A percentile compares a stretch with the other conserved stretches of the same genome.
Conservation (phyloP, 2,113 vertebrate species). For the Misgurnus mizolepis region DNA sequence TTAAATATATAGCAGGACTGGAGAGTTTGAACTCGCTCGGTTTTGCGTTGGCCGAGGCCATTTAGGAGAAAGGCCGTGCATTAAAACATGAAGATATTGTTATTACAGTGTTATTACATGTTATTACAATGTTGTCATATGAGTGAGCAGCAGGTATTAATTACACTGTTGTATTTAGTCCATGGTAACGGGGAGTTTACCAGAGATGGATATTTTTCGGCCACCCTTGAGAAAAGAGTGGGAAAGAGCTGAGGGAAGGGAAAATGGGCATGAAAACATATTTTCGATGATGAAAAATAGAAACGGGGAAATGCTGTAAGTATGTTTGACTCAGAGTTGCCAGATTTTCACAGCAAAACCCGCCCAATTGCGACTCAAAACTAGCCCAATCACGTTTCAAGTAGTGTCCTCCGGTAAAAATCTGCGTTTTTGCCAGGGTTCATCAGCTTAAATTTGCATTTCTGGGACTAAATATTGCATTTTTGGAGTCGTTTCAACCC, state of each 20-base stretch:
- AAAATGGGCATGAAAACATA: not conserved
- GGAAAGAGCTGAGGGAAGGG: not conserved
- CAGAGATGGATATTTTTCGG: constrained; percentile 15
- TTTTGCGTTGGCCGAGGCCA: constrained; percentile 54
- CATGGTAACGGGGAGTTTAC: not conserved
- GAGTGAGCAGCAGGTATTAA: constrained; percentile 52
- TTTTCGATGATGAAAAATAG: not conserved
- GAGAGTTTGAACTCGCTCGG: constrained; percentile 46
- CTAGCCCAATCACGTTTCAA: too few species aligned
- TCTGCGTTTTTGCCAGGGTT: too few species aligned
- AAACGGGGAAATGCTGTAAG: not conserved
- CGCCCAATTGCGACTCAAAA: too few species aligned
- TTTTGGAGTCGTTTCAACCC: too few species aligned
- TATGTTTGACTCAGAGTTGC: not conserved
- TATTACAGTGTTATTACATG: constrained; percentile 36
- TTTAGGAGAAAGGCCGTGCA: constrained; percentile 53
- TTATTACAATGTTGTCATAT: constrained; percentile 61
- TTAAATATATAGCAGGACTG: constrained; percentile 50
- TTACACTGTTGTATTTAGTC: constrained; percentile 63
- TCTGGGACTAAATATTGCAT: too few species aligned
- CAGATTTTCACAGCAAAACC: too few species aligned
- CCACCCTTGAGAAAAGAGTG: constrained; percentile 14
- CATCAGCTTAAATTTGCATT: too few species aligned
- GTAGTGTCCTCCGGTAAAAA: too few species aligned
- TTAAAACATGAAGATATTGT: constrained; percentile 59